Evolutionary conservation across 2,113 vertebrate genomes (phyloP).

Genomic region (Percina caprodes): DNA sequence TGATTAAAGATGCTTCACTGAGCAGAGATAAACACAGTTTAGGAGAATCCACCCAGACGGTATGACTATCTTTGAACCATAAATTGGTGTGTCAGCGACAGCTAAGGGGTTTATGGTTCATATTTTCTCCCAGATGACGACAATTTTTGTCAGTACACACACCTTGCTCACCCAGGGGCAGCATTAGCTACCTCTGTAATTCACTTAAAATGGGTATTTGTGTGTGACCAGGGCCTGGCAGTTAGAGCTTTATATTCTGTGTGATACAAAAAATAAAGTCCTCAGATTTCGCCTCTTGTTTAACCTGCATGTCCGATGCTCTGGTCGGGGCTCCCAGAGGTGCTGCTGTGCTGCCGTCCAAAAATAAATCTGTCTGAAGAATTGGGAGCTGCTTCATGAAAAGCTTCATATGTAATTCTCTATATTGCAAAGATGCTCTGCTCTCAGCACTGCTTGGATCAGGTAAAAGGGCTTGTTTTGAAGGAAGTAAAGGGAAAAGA

Average conservation of each 20-base stretch:
- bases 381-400: neutral
- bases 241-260: neutral
- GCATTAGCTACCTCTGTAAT: conserved; percentile 3
- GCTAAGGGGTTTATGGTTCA: conserved; percentile 19
- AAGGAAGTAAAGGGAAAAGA: neutral
- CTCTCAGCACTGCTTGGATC: conserved; percentile 4
- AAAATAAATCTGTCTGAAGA: conserved; percentile 6
- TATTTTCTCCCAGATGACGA: conserved; percentile 8
- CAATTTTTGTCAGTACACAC: neutral
- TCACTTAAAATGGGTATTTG: neutral
- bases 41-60: neutral
- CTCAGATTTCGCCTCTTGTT: neutral
- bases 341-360: neutral
- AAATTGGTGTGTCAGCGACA: neutral
- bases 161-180: neutral
- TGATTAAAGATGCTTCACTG: conserved; percentile 9
- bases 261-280: neutral
- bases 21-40: neutral
- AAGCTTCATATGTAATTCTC: neutral
- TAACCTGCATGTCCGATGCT: neutral
- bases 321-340: neutral
- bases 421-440: neutral
- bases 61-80: neutral
- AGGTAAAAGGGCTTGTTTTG: neutral
- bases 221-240: neutral